These are phyloP conservation scores for Triplophysa yarkandensis DNA, from an alignment of 2,797 vertebrate species.

Conservation along the genomic window DNA sequence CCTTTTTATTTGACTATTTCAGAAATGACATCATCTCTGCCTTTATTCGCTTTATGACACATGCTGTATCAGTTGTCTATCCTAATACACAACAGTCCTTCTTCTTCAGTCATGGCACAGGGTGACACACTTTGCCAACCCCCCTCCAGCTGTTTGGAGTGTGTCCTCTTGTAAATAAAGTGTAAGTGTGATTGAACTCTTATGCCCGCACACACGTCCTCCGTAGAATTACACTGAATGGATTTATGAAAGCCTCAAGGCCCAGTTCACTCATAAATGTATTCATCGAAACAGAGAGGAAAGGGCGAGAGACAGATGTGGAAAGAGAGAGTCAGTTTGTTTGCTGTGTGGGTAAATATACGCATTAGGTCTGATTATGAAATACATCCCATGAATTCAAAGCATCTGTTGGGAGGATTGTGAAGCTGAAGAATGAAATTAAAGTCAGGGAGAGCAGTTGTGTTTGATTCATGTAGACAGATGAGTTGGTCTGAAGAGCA, in stretches of 20 bases:
- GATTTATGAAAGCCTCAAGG: conserved; percentile 59
- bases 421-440: conserved; percentile 24
- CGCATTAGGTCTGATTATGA: conserved; percentile 32
- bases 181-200: conserved; percentile 57
- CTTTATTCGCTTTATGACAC: not conserved
- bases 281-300: conserved; percentile 51
- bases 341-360: conserved; percentile 29
- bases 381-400: conserved; percentile 15
- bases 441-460: not conserved
- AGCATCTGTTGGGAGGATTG: conserved; percentile 23
- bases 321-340: conserved; percentile 44
- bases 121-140: conserved; percentile 15
- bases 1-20: not conserved
- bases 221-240: not conserved
- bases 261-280: conserved; percentile 57
- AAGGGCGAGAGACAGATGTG: conserved; percentile 22
- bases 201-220: conserved; percentile 32
- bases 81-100: not conserved
- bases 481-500: not conserved
- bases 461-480: not conserved
- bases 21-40: not conserved
- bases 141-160: not conserved
- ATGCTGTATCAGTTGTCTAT: not conserved
- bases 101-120: conserved; percentile 67
- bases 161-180: conserved; percentile 60